A percentile compares a stretch with the other conserved stretches of the same genome.
Evolutionary conservation across 2,888 invertebrate species (phyloP).

Genomic region (Zygogramma bicolorata): DNA sequence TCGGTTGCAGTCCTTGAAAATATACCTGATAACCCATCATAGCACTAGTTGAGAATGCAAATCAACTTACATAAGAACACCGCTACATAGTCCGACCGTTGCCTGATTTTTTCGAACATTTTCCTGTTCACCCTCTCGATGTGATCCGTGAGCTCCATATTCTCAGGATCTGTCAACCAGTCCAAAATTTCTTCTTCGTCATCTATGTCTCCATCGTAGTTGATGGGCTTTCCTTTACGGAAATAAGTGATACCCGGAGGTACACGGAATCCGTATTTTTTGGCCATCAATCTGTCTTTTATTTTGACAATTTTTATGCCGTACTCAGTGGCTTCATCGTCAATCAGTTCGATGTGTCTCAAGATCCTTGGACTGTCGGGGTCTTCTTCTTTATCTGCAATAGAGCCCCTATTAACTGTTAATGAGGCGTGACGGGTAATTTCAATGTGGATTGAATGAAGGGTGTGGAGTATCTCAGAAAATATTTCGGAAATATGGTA

Average conservation of each 20-base stretch:
- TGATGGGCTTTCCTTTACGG: constrained; percentile 88
- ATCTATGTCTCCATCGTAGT: constrained; percentile 93
- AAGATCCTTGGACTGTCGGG: constrained; percentile 82
- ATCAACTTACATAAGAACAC: constrained; percentile 90
- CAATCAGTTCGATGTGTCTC: constrained; percentile 90
- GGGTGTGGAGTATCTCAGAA: no score
- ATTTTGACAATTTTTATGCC: constrained; percentile 92
- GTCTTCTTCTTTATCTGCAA: constrained; percentile 83
- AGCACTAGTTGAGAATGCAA: constrained; percentile 31
- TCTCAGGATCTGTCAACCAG: constrained; percentile 93
- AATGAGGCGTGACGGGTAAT: background rate
- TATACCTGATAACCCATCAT: no score
- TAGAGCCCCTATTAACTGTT: background rate
- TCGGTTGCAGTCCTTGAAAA: no score
- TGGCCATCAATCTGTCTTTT: constrained; percentile 90
- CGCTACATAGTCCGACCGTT: constrained; percentile 89
- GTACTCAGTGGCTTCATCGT: constrained; percentile 92
- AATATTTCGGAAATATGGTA: no score
- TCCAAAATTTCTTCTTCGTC: constrained; percentile 91
- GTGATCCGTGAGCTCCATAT: constrained; percentile 93
- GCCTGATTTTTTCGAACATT: constrained; percentile 93
- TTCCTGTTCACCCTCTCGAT: constrained; percentile 92
- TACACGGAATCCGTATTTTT: constrained; percentile 90
- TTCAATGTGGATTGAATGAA: background rate
- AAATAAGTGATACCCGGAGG: constrained; percentile 93